Evolutionary conservation across 2,888 invertebrate genomes (phyloP).

Genomic region (Brachyptera risi): DNA sequence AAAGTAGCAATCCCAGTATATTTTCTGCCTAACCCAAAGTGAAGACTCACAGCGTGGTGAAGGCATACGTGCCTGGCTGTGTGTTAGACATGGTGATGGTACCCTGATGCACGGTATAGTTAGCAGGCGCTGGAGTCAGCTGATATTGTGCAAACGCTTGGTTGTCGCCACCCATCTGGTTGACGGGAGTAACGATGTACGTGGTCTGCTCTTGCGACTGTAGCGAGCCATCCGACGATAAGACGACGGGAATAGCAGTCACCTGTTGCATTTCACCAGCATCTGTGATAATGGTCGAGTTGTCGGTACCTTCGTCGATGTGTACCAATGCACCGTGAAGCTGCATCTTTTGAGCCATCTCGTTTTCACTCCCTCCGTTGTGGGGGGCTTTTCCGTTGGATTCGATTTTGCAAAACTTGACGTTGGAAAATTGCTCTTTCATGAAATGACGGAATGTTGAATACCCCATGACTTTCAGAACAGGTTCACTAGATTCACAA

Average conservation of each 20-base stretch:
- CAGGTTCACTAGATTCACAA: constrained; percentile 64
- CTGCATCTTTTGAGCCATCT: neutral
- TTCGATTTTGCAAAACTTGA: constrained; percentile 63
- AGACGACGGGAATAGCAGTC: constrained; percentile 54
- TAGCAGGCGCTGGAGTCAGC: constrained; percentile 23
- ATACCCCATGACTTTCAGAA: constrained; percentile 73
- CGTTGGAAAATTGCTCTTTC: constrained; percentile 76
- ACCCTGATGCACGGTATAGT: constrained; percentile 23
- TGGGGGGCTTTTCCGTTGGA: neutral
- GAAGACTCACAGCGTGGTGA: constrained; percentile 27
- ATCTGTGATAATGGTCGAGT: constrained; percentile 53
- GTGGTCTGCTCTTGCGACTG: constrained; percentile 58
- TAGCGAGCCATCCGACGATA: constrained; percentile 47
- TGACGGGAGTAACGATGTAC: constrained; percentile 61
- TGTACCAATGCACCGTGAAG: neutral
- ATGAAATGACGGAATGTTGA: constrained; percentile 76
- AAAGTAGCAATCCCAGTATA: no score
- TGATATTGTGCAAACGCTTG: constrained; percentile 28
- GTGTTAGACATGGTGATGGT: constrained; percentile 25
- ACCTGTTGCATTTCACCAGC: constrained; percentile 53
- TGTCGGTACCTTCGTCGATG: neutral
- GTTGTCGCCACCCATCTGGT: constrained; percentile 47
- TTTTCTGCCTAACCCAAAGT: no score
- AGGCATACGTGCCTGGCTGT: constrained; percentile 23
- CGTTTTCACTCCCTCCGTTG: neutral